Conservation (phyloP, 2,888 invertebrate genomes). For the Tachina fera region DNA sequence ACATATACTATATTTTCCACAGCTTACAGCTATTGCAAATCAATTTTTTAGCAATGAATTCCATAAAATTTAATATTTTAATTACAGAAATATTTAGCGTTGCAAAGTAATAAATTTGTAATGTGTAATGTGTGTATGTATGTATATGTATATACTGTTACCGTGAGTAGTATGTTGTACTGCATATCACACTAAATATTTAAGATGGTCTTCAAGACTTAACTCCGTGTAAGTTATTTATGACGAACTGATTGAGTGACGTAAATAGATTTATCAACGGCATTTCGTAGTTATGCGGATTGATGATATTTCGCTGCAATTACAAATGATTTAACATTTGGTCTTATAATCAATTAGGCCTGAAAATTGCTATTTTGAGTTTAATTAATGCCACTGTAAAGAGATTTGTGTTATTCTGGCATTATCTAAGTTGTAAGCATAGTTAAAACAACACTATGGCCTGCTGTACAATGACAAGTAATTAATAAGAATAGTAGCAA, state of each 20-base stretch:
- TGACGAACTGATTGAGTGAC: conserved; percentile 36
- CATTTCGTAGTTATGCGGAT: background rate
- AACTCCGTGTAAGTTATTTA: conserved; percentile 10
- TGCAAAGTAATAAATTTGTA: too few species aligned
- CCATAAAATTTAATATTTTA: background rate
- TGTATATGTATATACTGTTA: background rate
- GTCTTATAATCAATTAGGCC: conserved; percentile 18
- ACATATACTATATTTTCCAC: too few species aligned
- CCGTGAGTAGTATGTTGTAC: background rate
- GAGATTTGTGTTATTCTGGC: background rate
- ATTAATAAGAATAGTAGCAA: too few species aligned
- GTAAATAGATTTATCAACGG: conserved; percentile 28
- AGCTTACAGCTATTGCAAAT: background rate
- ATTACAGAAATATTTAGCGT: too few species aligned
- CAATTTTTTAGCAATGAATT: background rate
- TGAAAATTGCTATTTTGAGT: conserved; percentile 1
- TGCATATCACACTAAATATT: conserved; percentile 10
- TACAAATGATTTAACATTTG: conserved; percentile 31
- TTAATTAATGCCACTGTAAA: conserved; percentile 27
- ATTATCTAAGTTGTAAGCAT: background rate
- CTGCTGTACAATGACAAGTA: background rate
- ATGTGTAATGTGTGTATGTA: too few species aligned
- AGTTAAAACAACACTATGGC: too few species aligned
- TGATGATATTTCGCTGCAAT: conserved; percentile 18
- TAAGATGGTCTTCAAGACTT: conserved; percentile 21